Evolutionary conservation across 2,113 vertebrate species (phyloP).

Genomic region (Seriola dumerili): DNA sequence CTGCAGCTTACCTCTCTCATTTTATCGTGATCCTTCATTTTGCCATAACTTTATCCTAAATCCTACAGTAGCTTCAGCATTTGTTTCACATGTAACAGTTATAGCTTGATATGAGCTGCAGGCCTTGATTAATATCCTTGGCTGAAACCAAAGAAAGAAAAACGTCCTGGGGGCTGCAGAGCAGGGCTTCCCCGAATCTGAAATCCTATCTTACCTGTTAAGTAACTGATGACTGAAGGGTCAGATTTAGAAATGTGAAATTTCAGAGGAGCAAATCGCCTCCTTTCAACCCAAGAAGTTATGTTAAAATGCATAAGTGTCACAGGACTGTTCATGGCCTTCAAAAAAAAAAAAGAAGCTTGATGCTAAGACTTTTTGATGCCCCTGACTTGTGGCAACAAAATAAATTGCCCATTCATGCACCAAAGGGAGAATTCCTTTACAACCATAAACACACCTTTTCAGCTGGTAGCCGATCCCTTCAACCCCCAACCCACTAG

Average conservation of each 20-base stretch:
- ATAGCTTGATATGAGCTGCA: not conserved
- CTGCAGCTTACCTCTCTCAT: not conserved
- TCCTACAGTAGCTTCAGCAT: not conserved
- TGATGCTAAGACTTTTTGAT: conserved; percentile 39
- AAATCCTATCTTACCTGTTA: conserved; percentile 25
- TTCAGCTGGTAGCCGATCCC: conserved; percentile 49
- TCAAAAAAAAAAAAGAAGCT: not conserved
- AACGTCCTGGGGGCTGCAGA: conserved; percentile 11
- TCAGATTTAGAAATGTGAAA: not conserved
- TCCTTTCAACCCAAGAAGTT: not conserved
- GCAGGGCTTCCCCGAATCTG: conserved; percentile 14
- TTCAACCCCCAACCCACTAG: not conserved
- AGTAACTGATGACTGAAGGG: conserved; percentile 12
- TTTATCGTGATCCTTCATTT: not conserved
- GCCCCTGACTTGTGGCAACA: conserved; percentile 53
- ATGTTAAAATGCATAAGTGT: not conserved
- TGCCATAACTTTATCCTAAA: not conserved
- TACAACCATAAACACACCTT: conserved; percentile 64
- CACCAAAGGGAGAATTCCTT: conserved; percentile 60
- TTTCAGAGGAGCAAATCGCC: not conserved
- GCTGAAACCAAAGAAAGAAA: conserved; percentile 35
- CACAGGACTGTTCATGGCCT: not conserved
- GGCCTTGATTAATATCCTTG: not conserved
- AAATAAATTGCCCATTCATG: conserved; percentile 68
- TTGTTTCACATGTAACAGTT: not conserved